Conservation (phyloP, 1,140 invertebrate genomes). For the Olivierus martensii region DNA sequence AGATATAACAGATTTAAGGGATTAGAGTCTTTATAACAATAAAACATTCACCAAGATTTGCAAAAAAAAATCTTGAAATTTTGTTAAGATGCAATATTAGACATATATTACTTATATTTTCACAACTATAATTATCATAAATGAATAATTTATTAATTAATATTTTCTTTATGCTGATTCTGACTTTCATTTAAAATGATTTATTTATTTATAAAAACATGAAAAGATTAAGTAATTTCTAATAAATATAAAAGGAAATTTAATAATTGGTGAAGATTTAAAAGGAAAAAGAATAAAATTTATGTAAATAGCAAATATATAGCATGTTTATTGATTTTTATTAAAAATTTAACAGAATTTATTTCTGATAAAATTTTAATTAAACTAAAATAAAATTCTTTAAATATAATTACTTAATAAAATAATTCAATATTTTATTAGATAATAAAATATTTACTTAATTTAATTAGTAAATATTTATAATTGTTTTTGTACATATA, state of each 20-base stretch:
- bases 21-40: not conserved
- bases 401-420: too few species aligned
- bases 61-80: too few species aligned
- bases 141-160: not conserved
- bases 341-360: not conserved
- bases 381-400: too few species aligned
- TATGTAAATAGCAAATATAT: not conserved
- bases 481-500: too few species aligned
- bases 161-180: not conserved
- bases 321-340: not conserved
- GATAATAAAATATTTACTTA: too few species aligned
- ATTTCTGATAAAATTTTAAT: not conserved
- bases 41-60: not conserved
- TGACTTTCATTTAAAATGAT: not conserved
- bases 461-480: too few species aligned
- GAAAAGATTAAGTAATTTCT: not conserved
- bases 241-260: not conserved
- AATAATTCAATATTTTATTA: too few species aligned
- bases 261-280: not conserved
- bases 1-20: not conserved
- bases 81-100: too few species aligned
- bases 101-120: too few species aligned
- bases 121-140: too few species aligned
- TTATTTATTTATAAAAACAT: not conserved
- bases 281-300: not conserved